Evolutionary conservation across 2,888 invertebrate species (phyloP), one percentile per base, ranked within the genome.

Genomic region (Lacanobia oleracea): DNA sequence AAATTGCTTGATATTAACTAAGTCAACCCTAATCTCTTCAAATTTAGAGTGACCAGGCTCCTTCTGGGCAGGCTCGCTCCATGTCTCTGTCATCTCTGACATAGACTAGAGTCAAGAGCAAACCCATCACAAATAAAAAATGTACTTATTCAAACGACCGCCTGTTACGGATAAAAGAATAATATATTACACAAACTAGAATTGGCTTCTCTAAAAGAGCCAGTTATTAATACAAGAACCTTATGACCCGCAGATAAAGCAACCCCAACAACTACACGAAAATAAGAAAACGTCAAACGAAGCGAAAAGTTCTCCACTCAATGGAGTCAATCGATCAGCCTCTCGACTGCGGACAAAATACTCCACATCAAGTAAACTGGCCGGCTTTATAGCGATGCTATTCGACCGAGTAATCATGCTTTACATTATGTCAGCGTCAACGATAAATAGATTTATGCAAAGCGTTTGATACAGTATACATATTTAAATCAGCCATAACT

Each of bases 261-360:
- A 64, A 64, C 56, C 33, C 37, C 33, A 67, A 61, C n/a, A 27
- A 37, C 61, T 53, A 68, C 40, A 61, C 33, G 56, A 48, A 65
- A 68, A 61, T 61, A 67, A 77, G 62, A 67, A 73, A 77, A 67
- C 59, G 62, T 66, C 63, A 59, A 50, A 4, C 21, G n/a, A 57
- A 67, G 60, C 56, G 64, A 54, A 74, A 65, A 67, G 37, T 67
- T 53, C 65, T 68, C 67, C 61, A 50, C 67, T 80, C 77, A 53
- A 65, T 73, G 50, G 51, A 68, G 43, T 60, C 73, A 56, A 81
- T 80, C 77, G 64, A 81, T 80, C 80, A 80, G 68, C 9, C 37
- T 10, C 21, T 53, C 23, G 70, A 60, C 50, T 53, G 45, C 54
- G 21, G 43, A 67, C 57, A 67, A 77, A 79, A 77, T 73, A 77